A percentile compares a stretch with the other conserved stretches of the same genome.
These are phyloP conservation scores for Mactra quadrangularis DNA, from an alignment of 1,140 invertebrate genomes.

Conservation along the genomic window DNA sequence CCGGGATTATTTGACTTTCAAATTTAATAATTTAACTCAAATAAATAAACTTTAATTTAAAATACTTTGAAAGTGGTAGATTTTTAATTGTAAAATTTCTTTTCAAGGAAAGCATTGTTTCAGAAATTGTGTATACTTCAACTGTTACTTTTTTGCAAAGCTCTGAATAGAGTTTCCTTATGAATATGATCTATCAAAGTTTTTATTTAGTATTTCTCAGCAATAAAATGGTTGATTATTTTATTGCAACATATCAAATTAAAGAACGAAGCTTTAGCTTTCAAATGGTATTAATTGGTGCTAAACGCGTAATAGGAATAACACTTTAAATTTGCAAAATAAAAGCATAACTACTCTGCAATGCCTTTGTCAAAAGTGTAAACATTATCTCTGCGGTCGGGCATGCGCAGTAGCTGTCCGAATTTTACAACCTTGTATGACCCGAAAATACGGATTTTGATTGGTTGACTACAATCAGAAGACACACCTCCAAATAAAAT, in stretches of 20 bases:
- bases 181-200: too few species aligned
- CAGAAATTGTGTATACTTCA: too few species aligned
- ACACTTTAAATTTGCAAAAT: conserved; percentile 30
- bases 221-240: not conserved
- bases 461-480: conserved; percentile 19
- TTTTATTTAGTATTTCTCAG: not conserved
- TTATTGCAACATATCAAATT: conserved; percentile 54
- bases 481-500: conserved; percentile 14
- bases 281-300: not conserved
- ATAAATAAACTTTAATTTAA: too few species aligned
- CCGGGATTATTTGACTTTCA: too few species aligned
- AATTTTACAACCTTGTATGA: conserved; percentile 14
- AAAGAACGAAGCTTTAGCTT: not conserved
- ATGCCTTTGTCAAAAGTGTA: conserved; percentile 33
- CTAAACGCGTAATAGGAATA: conserved; percentile 43
- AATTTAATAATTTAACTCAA: too few species aligned
- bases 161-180: too few species aligned
- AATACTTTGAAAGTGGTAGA: too few species aligned
- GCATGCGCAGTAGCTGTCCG: conserved; percentile 43
- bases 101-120: too few species aligned
- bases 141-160: too few species aligned
- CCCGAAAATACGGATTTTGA: conserved; percentile 30
- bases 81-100: too few species aligned
- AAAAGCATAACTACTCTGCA: not conserved
- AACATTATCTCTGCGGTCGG: conserved; percentile 42